Conservation (phyloP, 2,797 vertebrate species). For the Mormyrops boulengeri region DNA sequence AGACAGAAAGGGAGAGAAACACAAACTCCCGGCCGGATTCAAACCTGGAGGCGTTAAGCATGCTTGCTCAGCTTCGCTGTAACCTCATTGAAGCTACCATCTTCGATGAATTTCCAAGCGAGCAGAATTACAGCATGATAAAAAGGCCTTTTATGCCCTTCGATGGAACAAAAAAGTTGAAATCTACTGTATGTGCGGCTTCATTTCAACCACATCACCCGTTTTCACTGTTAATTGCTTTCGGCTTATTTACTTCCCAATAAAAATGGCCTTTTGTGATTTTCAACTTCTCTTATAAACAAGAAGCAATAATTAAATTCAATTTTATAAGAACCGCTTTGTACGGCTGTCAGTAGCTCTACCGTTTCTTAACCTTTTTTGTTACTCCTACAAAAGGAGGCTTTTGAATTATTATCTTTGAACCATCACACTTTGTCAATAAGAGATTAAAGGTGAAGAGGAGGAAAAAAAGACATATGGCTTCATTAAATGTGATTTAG, state of each 20-base stretch:
- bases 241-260: slow-evolving; percentile 21
- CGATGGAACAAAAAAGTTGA: not conserved
- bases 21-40: not conserved
- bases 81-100: not conserved
- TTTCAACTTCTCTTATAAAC: slow-evolving; percentile 26
- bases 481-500: slow-evolving; percentile 62
- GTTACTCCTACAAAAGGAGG: slow-evolving; percentile 57
- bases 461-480: slow-evolving; percentile 47
- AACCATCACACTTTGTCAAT: slow-evolving; percentile 56
- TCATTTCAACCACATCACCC: slow-evolving; percentile 25
- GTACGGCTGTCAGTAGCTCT: slow-evolving; percentile 49
- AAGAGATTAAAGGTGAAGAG: slow-evolving; percentile 61
- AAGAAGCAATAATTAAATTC: slow-evolving; percentile 54
- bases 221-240: slow-evolving; percentile 44
- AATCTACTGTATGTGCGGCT: not conserved
- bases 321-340: slow-evolving; percentile 53
- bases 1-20: not conserved
- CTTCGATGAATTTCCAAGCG: not conserved
- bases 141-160: not conserved
- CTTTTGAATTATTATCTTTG: slow-evolving; percentile 62
- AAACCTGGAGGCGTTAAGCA: not conserved
- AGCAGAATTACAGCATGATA: not conserved
- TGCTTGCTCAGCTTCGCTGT: not conserved
- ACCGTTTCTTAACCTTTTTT: slow-evolving; percentile 55
- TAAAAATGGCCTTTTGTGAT: slow-evolving; percentile 24